These are phyloP conservation scores for Drosophila nebulosa DNA, from an alignment of 1,140 invertebrate species.

Conservation along the genomic window DNA sequence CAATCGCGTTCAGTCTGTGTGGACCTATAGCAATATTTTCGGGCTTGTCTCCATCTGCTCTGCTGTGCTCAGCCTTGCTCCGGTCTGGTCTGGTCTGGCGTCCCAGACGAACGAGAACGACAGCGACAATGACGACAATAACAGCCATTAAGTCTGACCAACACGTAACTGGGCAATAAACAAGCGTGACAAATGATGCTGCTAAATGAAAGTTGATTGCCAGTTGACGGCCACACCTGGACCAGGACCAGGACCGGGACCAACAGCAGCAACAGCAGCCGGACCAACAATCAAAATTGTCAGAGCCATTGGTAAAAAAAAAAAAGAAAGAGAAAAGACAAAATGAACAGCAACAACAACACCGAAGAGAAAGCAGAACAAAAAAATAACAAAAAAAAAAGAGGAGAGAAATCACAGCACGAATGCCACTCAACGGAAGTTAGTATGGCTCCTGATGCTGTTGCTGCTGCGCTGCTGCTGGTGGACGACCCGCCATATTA, in stretches of 20 bases:
- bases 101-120: not conserved
- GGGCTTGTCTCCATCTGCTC: conserved; percentile 1
- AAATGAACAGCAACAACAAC: not conserved
- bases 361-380: conserved; percentile 12
- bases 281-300: conserved; percentile 63
- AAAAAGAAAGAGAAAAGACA: conserved; percentile 12
- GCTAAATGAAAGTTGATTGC: conserved; percentile 79
- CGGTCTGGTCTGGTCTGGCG: not conserved
- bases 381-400: conserved; percentile 16
- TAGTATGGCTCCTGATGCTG: conserved; percentile 30
- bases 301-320: conserved; percentile 35
- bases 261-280: conserved; percentile 3
- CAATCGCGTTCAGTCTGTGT: conserved; percentile 6
- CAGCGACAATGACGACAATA: conserved; percentile 47
- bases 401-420: conserved; percentile 47
- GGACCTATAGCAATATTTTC: conserved; percentile 2
- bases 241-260: not conserved
- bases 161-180: conserved; percentile 77
- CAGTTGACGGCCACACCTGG: conserved; percentile 73
- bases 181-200: conserved; percentile 78
- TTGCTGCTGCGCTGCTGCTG: not conserved
- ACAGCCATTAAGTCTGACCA: conserved; percentile 72
- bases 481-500: conserved; percentile 46
- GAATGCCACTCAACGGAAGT: conserved; percentile 58
- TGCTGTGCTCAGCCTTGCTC: not conserved